Base-by-base conservation (phyloP, 2,113 vertebrate genomes). In the Semicossyphus pulcher region DNA sequence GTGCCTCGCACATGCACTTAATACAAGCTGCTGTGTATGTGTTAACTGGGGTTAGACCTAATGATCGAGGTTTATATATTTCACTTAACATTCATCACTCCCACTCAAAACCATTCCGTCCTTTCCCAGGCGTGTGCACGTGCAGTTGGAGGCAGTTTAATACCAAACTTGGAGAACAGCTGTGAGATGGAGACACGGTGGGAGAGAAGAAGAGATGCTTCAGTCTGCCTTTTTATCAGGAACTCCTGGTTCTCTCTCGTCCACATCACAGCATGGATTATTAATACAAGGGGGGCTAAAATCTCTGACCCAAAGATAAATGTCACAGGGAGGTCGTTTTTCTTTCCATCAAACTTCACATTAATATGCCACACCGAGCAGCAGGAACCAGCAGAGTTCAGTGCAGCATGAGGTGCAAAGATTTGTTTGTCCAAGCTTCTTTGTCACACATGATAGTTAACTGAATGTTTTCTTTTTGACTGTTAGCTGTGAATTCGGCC, bases 81-180 rank as follows among this genome's bases (percentile, higher is more conserved):
- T 11, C 45, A 52, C 10, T 14, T 21, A 23, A 49, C 7, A 56
- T 44, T 45, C 37, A 68, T 41, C 20, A 45, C 25, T 47, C 58
- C 29, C 18, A 9, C 61, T 49, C 45, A 67, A 51, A 29, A 23
- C 7, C 0, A 20, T 45, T 67, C 62, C 0, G 41, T 25, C 61
- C 7, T 72, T 58, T 12, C 16, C n/a, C 25, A 41, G 42, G 18
- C 0, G 6, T 47, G 28, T 39, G 25, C 25, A 34, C 1, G 1
- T 26, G 7, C 18, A 54, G 11, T 23, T 65, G 32, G 21, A 34
- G 16, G 29, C 18, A 58, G 45, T 51, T 21, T 9, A 21, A 63
- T n/a, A 72, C 71, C 42, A 71, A 85, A 61, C 10, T 36, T 47
- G 68, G 60, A 37, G 25, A 80, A 21, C 3, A 25, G 28, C 18